Percentiles rank a stretch among this genome's conserved stretches.
Conservation (phyloP, 1,140 invertebrate genomes). For the Saccostrea glomerata region DNA sequence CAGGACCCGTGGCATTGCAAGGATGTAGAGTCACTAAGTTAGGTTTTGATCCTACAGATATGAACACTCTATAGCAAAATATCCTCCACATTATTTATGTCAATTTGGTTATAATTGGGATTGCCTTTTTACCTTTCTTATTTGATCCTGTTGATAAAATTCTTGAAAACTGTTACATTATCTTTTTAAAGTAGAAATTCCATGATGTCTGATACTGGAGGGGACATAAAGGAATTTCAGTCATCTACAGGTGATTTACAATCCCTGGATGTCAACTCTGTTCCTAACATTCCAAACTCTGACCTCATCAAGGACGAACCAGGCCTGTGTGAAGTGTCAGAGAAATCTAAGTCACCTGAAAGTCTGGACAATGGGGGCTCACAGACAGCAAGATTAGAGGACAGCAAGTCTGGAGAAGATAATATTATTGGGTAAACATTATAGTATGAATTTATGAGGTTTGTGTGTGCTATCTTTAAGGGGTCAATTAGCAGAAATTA, state of each 20-base stretch:
- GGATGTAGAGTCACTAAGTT: too few species aligned
- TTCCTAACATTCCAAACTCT: neutral
- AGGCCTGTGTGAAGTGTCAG: neutral
- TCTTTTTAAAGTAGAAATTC: neutral
- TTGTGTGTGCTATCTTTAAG: too few species aligned
- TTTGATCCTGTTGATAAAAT: too few species aligned
- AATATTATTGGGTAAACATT: neutral
- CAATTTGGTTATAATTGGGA: too few species aligned
- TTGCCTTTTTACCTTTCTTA: too few species aligned
- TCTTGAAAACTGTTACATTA: neutral
- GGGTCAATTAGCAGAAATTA: too few species aligned
- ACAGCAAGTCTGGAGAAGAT: neutral
- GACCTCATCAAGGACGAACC: neutral
- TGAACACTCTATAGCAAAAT: too few species aligned
- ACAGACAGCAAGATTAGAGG: neutral
- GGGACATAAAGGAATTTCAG: neutral
- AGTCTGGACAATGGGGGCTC: neutral
- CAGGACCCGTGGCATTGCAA: too few species aligned
- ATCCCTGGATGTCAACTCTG: neutral
- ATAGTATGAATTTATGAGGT: too few species aligned
- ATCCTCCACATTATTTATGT: too few species aligned
- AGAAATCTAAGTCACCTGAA: neutral
- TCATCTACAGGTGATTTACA: neutral
- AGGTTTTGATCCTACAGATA: too few species aligned
- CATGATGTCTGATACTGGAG: constrained; percentile 24